These are phyloP conservation scores for Diacarnus erythraeanus DNA, from an alignment of 37 sponge, comb jelly and placozoan genomes.

Conservation along the genomic window DNA sequence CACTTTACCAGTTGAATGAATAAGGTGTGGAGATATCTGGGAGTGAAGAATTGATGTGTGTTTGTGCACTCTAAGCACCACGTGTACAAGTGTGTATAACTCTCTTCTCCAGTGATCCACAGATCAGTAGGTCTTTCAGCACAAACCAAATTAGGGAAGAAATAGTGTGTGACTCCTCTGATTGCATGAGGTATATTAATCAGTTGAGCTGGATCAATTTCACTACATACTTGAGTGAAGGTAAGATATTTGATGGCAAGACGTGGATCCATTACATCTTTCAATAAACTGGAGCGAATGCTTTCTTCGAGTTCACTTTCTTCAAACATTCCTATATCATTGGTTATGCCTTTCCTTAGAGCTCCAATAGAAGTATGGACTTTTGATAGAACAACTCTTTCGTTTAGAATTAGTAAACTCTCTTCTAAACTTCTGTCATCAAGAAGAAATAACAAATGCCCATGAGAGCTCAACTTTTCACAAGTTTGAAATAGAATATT, in stretches of 20 bases:
- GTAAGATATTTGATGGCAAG: not conserved
- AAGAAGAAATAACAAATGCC: not conserved
- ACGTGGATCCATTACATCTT: not conserved
- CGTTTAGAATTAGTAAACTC: not conserved
- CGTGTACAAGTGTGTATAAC: not conserved
- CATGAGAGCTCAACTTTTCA: not conserved
- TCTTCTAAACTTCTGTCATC: not conserved
- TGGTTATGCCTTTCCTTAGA: not conserved
- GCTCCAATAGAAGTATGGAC: not conserved
- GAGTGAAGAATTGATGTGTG: not conserved
- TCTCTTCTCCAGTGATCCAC: not conserved
- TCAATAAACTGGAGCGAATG: not conserved
- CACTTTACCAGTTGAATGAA: not conserved
- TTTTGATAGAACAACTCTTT: not conserved
- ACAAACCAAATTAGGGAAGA: constrained; percentile 5
- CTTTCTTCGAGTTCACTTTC: not conserved
- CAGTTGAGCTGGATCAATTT: not conserved
- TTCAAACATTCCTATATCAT: not conserved
- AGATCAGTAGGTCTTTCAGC: not conserved
- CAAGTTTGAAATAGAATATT: not conserved
- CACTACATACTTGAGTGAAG: not conserved
- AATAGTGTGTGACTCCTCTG: not conserved
- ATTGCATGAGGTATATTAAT: not conserved
- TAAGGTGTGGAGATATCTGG: not conserved
- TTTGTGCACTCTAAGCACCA: not conserved